These are phyloP conservation scores for Pleuronectes platessa DNA, from an alignment of 2,113 vertebrate species.

Conservation along the genomic window DNA sequence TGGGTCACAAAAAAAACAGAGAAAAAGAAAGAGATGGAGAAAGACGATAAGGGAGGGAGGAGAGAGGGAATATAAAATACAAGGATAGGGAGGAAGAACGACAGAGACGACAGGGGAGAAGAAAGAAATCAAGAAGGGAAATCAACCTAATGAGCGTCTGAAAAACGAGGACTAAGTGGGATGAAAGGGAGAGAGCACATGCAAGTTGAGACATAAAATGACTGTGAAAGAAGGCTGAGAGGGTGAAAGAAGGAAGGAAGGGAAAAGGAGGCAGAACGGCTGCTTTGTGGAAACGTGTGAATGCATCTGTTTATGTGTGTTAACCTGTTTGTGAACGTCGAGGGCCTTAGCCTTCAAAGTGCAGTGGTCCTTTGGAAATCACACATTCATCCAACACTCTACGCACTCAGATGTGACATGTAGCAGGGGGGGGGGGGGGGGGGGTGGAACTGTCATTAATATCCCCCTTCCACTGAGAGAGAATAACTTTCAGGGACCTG, in stretches of 20 bases:
- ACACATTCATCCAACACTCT: conserved; percentile 27
- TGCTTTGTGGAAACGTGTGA: conserved; percentile 21
- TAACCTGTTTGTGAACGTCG: conserved; percentile 20
- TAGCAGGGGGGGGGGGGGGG: background rate
- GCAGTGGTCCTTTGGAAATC: conserved; percentile 38
- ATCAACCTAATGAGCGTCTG: background rate
- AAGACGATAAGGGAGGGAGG: conserved; percentile 7
- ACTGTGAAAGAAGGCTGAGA: background rate
- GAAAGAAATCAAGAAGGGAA: background rate
- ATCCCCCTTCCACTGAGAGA: conserved; percentile 3
- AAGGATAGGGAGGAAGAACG: background rate
- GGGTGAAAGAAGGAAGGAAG: background rate
- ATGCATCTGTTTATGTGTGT: conserved; percentile 38
- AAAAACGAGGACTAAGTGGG: background rate
- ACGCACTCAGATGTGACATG: conserved; percentile 24
- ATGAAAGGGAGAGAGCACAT: background rate
- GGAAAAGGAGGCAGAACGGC: background rate
- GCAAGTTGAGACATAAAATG: background rate
- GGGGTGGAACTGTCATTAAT: background rate
- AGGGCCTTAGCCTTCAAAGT: conserved; percentile 48
- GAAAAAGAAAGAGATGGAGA: background rate
- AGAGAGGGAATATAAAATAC: background rate
- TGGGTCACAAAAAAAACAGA: conserved; percentile 11
- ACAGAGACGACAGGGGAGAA: background rate
- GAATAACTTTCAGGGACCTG: background rate